Base-by-base conservation (phyloP, 1,140 invertebrate species). In the Helicoverpa zea region DNA sequence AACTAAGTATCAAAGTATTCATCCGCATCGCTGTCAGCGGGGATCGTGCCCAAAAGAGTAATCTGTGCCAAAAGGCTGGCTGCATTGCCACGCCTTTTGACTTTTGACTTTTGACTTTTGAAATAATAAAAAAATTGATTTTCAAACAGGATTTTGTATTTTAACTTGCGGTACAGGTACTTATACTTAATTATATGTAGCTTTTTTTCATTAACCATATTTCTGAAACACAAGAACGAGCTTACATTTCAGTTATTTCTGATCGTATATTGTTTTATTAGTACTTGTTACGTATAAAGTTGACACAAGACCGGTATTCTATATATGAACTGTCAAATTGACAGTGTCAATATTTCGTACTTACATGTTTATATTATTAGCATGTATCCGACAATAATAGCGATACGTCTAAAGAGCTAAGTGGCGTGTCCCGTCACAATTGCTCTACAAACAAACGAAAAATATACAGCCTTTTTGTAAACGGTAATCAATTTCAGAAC, bases 391-490 rank as follows among this genome's bases (percentile, higher is more conserved):
- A 16, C 78, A 75, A 80, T 68, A 30, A 18, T 49, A 35, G 14
- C 35, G 51, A 66, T 80, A 49, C 16, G 59, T 16, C 70, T 52
- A 30, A 13, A 43, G 56, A 58, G 79, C 63, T 75, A 81, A 81
- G 30, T 74, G 49, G 58, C 59, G 59, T 75, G 64, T 81, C 59
- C 18, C 43, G 74, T 72, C 56, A 81, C 64, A 76, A 51, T 51
- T 29, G 16, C 47, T 75, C 16, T 18, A 61, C 18, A 75, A 35
- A 56, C 3, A 61, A 66, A 49, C 56, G 70, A 35, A 54, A 73
- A 73, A 58, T 43, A 43, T 14, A 16, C 5, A 73, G 70, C 1
- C 35, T 58, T 29, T 56, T 11, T 16, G 30, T 58, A 51, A 68
- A 18, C 29, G 10, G 23, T 58, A 16, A 73, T 73, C 29, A 43